Evolutionary conservation across 2,113 vertebrate genomes (phyloP), one percentile per base, ranked within the genome.

Genomic region (Heterochromis multidens): DNA sequence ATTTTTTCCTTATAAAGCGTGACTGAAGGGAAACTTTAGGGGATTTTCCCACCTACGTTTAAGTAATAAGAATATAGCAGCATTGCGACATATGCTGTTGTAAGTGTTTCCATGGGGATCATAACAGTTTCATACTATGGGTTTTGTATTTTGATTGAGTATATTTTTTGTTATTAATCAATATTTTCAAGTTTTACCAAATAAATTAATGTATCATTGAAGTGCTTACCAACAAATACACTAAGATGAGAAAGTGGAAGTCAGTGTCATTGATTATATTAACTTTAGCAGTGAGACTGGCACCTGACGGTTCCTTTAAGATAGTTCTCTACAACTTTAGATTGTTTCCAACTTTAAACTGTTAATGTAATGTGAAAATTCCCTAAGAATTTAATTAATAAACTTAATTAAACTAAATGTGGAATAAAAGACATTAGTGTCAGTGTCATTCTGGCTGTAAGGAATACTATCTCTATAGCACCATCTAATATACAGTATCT

Each of bases 71-170:
- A 19, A 49, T 72, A 52, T 7, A 19, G 49, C 17, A 52, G 16
- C 49, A 52, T 19, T 52, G 17, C 19, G 17, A 19, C 5, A 16
- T 6, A 19, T 19, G 6, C 6, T 49, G 49, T 72, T 46, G 17
- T 25, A 4, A n/a, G 40, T 72, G 27, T 54, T 3, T 74, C 67
- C 52, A 11, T 74, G 6, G 3, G 52, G 43, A 31, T 13, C 43
- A 29, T 13, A 31, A 31, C 43, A 72, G 17, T 72, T 72, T 74
- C 11, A 40, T 0, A 0, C 14, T 16, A 65, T 3, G 0, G 17
- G n/a, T 25, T 0, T 67, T 2, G 40, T 67, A 25, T 67, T 16
- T 67, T 27, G n/a, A 67, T 25, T 17, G 1, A 1, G 14, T 27
- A 6, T 43, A 10, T 40, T 65, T 43, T 19, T 7, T 7, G 25